Evolutionary conservation across 2,888 invertebrate genomes (phyloP).

Genomic region (Chrysolina haemoptera): DNA sequence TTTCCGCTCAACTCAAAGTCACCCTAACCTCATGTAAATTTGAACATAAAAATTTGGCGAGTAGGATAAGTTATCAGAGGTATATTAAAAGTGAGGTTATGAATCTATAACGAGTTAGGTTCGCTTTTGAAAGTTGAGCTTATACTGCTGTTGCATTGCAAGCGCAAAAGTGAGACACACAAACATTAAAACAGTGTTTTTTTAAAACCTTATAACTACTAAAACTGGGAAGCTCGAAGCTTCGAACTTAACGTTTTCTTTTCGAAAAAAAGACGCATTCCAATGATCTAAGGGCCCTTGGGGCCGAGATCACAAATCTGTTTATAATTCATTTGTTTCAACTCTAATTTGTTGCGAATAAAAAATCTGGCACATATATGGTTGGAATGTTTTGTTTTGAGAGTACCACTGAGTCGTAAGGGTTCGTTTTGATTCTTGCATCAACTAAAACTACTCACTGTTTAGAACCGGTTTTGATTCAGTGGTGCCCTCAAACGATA

Average conservation of each 20-base stretch:
- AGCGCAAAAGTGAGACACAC: constrained; percentile 70
- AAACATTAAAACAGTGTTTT: constrained; percentile 71
- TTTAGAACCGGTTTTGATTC: constrained; percentile 48
- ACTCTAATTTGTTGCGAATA: constrained; percentile 69
- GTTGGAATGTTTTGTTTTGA: constrained; percentile 74
- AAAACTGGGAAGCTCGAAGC: constrained; percentile 60
- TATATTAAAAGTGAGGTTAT: constrained; percentile 50
- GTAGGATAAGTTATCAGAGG: constrained; percentile 45
- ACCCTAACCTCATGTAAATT: constrained; percentile 43
- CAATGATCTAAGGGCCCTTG: constrained; percentile 51
- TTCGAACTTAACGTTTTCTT: constrained; percentile 55
- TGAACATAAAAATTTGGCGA: constrained; percentile 52
- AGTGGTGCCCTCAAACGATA: constrained; percentile 64
- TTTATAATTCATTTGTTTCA: constrained; percentile 61
- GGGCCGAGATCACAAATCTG: constrained; percentile 58
- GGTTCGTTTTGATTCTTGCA: constrained; percentile 54
- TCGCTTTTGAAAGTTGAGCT: constrained; percentile 47
- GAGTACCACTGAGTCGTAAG: constrained; percentile 49
- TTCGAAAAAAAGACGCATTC: constrained; percentile 58
- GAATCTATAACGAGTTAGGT: constrained; percentile 43
- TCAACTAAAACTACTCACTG: constrained; percentile 52
- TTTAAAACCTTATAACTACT: constrained; percentile 66
- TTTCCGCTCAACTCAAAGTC: constrained; percentile 49
- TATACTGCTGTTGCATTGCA: constrained; percentile 61
- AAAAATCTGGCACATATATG: constrained; percentile 78